Percentiles rank a stretch among this genome's conserved stretches.
These are phyloP conservation scores for Perizoma affinitatum DNA, from an alignment of 2,888 invertebrate species.

Conservation along the genomic window DNA sequence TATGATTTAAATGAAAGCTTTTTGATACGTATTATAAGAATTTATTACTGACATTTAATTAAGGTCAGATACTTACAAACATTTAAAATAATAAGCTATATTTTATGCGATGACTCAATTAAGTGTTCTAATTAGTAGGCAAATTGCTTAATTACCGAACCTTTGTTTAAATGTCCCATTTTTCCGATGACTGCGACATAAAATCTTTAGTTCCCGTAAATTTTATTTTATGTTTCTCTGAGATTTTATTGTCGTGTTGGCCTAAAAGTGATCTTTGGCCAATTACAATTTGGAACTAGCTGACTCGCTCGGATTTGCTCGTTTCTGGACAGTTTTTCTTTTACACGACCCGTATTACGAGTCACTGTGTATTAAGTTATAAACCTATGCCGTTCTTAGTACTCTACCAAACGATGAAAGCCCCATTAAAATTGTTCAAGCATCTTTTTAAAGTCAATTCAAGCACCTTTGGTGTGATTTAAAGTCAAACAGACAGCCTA, in stretches of 20 bases:
- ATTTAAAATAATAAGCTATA: constrained; percentile 30
- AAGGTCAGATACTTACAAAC: constrained; percentile 6
- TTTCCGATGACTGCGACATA: constrained; percentile 25
- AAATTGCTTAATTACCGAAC: constrained; percentile 30
- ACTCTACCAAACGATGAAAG: not conserved
- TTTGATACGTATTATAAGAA: constrained; percentile 18
- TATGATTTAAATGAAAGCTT: constrained; percentile 19
- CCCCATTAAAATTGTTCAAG: too few species aligned
- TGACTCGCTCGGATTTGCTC: not conserved
- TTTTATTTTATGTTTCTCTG: constrained; percentile 37
- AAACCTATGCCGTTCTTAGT: not conserved
- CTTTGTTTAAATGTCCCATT: constrained; percentile 27
- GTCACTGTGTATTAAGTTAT: too few species aligned
- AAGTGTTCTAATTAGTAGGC: constrained; percentile 26
- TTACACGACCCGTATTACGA: too few species aligned
- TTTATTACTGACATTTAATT: constrained; percentile 26
- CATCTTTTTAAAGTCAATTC: too few species aligned
- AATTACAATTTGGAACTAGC: constrained; percentile 37
- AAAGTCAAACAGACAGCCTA: constrained; percentile 3
- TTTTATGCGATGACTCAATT: constrained; percentile 28
- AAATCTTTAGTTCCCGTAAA: constrained; percentile 34
- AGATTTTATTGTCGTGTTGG: constrained; percentile 40
- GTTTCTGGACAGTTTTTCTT: not conserved
- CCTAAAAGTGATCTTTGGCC: constrained; percentile 37
- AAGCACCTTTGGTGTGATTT: not conserved